phyloP scores from a whole-genome alignment of 2,113 vertebrate genomes.

The rat (Rattus norvegicus) region GRCr8 NC_086021.1:122102501-122103000 shows the following conservation, averaged over 20 bases:
- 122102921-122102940: neutral
- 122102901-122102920: neutral
- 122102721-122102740: slow-evolving; percentile 19
- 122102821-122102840: neutral
- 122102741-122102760: neutral
- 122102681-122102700: slow-evolving; percentile 38
- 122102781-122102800: neutral
- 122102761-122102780: neutral
- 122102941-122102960: neutral
- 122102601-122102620: slow-evolving; percentile 38
- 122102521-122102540: slow-evolving; percentile 33
- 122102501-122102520: slow-evolving; percentile 56
- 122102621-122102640: neutral
- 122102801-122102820: slow-evolving; percentile 27
- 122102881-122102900: neutral
- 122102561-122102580: slow-evolving; percentile 51
- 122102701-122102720: neutral
- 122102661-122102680: neutral
- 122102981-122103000: neutral
- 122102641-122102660: fast-evolving
- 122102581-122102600: neutral
- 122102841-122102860: neutral
- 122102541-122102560: slow-evolving; percentile 45
- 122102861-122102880: neutral
- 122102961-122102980: neutral